Evolutionary conservation across 1,140 invertebrate species (phyloP), one percentile per base, ranked within the genome.

Genomic region (Mycetomoellerius zeteki): DNA sequence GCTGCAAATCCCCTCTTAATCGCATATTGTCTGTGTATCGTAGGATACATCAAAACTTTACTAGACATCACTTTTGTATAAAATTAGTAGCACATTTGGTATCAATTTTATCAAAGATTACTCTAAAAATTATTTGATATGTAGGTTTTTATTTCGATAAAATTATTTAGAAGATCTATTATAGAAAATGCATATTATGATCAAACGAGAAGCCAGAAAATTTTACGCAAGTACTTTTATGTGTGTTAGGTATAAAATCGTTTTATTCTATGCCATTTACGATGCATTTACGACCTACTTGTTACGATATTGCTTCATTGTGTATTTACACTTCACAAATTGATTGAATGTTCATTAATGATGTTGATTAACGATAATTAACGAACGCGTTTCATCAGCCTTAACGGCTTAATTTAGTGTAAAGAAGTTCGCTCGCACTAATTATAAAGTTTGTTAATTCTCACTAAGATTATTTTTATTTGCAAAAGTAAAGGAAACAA

Each of bases 381-480:
- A 33, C 54, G 24, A 43, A 82, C 19, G 37, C n/a, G 54, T 19
- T 62, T 62, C 37, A 30, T 21, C 24, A 27, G 47, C 14, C 37
- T 73, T 75, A 37, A 84, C 56, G 27, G 24, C n/a, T 84, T 60
- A 84, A 84, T 73, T 75, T 47, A 60, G 54, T 21, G 19, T 60
- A 75, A 84, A 73, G 8, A 84, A 75, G 43, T 82, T 60, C 27
- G 3, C 52, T 24, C 37, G 30, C 19, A 14, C 19, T 60, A 73
- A 84, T 84, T 84, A 73, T 50, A 58, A 73, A 71, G 50, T 71
- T 33, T 30, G 69, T 84, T 50, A 43, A 75, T 73, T 75, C 43
- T 60, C 69, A 19, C 8, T 58, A 14, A 50, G 54, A 50, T 52
- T 62, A 75, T 37, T 37, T 19, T 56, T 30, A 47, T n/a, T 43